Conservation (phyloP, 2,113 vertebrate species). For the Perca flavescens region DNA sequence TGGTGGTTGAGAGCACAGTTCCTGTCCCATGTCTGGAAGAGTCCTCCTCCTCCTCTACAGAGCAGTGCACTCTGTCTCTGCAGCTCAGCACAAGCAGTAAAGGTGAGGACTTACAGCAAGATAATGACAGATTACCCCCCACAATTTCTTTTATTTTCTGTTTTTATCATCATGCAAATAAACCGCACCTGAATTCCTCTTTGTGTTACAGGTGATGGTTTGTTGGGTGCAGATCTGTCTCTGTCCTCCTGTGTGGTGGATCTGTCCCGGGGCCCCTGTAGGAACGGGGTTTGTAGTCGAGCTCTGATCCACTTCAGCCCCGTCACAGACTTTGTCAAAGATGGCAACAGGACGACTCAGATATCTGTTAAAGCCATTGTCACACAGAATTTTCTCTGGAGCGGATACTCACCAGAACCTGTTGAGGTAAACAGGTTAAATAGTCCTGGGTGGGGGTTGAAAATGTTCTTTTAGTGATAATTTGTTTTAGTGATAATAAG, state of each 20-base stretch:
- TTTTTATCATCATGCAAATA: not conserved
- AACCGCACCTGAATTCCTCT: not conserved
- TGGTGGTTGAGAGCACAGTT: slow-evolving; percentile 88
- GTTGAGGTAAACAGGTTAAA: slow-evolving; percentile 80
- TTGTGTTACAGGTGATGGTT: slow-evolving; percentile 61
- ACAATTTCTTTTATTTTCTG: not conserved
- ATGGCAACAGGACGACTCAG: slow-evolving; percentile 86
- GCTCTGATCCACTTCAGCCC: slow-evolving; percentile 85
- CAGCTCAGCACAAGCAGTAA: slow-evolving; percentile 83
- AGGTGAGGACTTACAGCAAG: slow-evolving; percentile 77
- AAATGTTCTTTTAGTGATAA: not conserved
- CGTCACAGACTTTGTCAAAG: slow-evolving; percentile 85
- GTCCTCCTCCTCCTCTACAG: slow-evolving; percentile 69
- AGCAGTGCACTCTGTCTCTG: slow-evolving; percentile 86
- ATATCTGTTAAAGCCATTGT: slow-evolving; percentile 83
- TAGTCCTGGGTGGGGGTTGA: accelerated
- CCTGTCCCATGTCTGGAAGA: slow-evolving; percentile 85
- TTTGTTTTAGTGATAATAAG: too few relatives aligned
- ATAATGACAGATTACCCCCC: too few relatives aligned
- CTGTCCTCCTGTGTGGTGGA: slow-evolving; percentile 90
- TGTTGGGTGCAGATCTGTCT: slow-evolving; percentile 84
- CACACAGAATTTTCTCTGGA: slow-evolving; percentile 89
- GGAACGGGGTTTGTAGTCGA: slow-evolving; percentile 81
- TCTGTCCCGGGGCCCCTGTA: slow-evolving; percentile 82
- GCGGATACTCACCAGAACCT: slow-evolving; percentile 85